Percentiles rank a stretch among this genome's conserved stretches.
Evolutionary conservation across 2,113 vertebrate species (phyloP).

Genomic region (Charadrius vociferus): DNA sequence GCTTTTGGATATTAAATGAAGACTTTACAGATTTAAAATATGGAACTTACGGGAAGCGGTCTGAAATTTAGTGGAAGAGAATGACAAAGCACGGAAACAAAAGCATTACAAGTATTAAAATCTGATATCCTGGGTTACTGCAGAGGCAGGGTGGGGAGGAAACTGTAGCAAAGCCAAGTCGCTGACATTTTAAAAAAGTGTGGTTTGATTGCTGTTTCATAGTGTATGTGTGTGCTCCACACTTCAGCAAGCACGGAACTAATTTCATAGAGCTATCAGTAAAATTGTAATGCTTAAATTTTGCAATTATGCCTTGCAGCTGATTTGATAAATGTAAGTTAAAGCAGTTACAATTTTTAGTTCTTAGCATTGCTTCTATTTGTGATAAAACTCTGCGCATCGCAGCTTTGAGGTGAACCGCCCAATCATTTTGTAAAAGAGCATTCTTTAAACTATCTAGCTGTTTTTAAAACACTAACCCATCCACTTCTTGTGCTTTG

Average conservation of each 20-base stretch:
- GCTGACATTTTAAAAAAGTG: not conserved
- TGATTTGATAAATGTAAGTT: not conserved
- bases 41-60: not conserved
- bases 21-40: not conserved
- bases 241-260: not conserved
- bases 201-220: not conserved
- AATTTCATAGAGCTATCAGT: not conserved
- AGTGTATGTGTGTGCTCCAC: not conserved
- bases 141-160: constrained; percentile 42
- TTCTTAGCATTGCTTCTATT: not conserved
- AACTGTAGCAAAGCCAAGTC: not conserved
- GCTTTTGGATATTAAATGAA: not conserved
- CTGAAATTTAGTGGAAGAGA: not conserved
- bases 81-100: constrained; percentile 17
- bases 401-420: not conserved
- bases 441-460: not conserved
- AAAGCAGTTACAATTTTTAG: not conserved
- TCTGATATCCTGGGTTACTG: constrained; percentile 38
- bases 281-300: not conserved
- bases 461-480: not conserved
- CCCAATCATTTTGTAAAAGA: not conserved
- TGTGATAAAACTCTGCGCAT: not conserved
- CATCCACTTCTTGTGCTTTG: not conserved
- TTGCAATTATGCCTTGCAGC: not conserved
- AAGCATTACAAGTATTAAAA: not conserved